Conservation (phyloP, 2,797 vertebrate genomes). For the Pangasius sanitwongsei region DNA sequence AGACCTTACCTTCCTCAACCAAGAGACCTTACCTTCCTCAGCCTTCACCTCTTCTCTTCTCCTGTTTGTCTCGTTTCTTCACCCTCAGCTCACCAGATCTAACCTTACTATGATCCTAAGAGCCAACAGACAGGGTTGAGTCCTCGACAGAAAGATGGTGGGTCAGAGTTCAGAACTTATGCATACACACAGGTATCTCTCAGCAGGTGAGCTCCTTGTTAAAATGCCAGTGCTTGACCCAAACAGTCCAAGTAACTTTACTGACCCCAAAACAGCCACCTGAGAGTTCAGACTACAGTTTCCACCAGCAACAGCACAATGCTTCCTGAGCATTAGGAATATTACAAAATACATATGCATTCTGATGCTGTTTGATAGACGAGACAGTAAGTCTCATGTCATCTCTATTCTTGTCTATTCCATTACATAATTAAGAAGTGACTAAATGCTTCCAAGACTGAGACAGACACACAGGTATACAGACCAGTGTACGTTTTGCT, state of each 20-base stretch:
- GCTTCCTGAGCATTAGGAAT: not conserved
- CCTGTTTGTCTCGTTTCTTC: not conserved
- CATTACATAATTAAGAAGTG: not conserved
- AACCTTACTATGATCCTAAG: not conserved
- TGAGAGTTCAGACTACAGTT: not conserved
- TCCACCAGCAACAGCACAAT: not conserved
- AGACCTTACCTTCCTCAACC: not conserved
- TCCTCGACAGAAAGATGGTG: not conserved
- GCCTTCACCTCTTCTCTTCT: not conserved
- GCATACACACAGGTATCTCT: not conserved
- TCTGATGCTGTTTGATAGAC: not conserved
- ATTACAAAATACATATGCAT: too few relatives aligned
- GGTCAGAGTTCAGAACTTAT: not conserved
- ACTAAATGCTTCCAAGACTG: not conserved
- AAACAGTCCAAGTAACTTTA: not conserved
- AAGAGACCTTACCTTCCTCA: not conserved
- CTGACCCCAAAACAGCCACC: conserved; percentile 8
- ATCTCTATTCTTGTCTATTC: not conserved
- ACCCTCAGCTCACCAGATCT: not conserved
- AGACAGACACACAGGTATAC: not conserved
- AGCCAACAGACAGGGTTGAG: not conserved
- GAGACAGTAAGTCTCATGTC: not conserved
- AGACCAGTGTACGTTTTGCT: not conserved
- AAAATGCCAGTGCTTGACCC: not conserved
- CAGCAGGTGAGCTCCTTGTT: not conserved